A percentile compares a stretch with the other conserved stretches of the same genome.
Evolutionary conservation across 2,797 vertebrate species (phyloP).

Genomic region (Notoglanidium macrostoma): DNA sequence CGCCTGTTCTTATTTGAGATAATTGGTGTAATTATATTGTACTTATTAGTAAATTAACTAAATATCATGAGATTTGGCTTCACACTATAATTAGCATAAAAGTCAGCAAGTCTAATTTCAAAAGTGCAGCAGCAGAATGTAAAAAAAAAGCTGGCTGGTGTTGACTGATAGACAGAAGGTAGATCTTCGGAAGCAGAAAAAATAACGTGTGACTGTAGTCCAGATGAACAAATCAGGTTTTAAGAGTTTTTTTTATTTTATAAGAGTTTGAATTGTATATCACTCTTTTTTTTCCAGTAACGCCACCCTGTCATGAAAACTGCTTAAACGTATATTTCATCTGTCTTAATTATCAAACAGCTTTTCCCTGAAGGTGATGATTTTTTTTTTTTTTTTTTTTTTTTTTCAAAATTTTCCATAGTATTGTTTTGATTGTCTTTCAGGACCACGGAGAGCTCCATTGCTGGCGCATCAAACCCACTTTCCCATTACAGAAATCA

Average conservation of each 20-base stretch:
- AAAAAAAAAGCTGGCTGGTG: not conserved
- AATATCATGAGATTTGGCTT: not conserved
- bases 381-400: not conserved
- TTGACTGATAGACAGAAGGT: slow-evolving; percentile 20
- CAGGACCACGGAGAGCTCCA: slow-evolving; percentile 52
- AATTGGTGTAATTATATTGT: not conserved
- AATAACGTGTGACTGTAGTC: not conserved
- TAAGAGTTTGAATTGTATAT: not conserved
- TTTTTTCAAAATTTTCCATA: not conserved
- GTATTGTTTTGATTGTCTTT: not conserved
- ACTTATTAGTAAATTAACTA: not conserved
- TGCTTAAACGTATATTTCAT: not conserved
- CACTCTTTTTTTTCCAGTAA: not conserved
- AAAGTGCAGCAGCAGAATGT: not conserved
- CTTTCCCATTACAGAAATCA: not conserved
- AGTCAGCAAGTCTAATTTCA: not conserved
- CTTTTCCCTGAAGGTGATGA: not conserved
- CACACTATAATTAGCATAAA: slow-evolving; percentile 1
- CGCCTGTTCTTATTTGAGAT: not conserved
- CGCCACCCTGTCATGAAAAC: slow-evolving; percentile 3
- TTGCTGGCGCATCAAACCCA: slow-evolving; percentile 54
- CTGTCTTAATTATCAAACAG: no score
- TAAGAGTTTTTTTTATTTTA: not conserved
- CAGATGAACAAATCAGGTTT: slow-evolving; percentile 2
- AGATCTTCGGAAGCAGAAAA: not conserved